Conservation (phyloP, 2,113 vertebrate species). For the Sturnus vulgaris region DNA sequence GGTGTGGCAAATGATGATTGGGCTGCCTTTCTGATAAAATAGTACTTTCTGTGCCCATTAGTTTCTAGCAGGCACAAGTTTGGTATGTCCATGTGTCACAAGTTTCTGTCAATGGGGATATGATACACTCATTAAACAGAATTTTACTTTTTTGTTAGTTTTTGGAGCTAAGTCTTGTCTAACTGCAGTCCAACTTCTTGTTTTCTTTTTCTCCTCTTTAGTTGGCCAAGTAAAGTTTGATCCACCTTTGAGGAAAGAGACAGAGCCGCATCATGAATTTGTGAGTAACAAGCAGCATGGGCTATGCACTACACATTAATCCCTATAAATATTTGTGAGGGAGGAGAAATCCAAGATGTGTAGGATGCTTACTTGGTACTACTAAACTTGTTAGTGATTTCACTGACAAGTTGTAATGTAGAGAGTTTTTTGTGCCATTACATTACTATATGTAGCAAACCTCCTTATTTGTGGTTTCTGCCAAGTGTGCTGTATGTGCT, state of each 20-base stretch:
- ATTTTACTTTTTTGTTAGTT: background rate
- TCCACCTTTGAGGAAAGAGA: conserved; percentile 92
- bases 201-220: conserved; percentile 59
- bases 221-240: conserved; percentile 97
- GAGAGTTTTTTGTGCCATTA: background rate
- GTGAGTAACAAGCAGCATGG: conserved; percentile 76
- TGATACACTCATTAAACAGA: background rate
- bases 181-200: background rate
- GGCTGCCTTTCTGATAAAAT: background rate
- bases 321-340: background rate
- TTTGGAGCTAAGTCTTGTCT: background rate
- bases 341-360: background rate
- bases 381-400: background rate
- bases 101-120: background rate
- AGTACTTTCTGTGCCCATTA: background rate
- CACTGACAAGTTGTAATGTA: background rate
- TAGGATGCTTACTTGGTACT: background rate
- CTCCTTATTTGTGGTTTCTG: background rate
- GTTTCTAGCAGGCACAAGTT: background rate
- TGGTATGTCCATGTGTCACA: background rate
- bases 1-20: background rate
- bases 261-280: conserved; percentile 93
- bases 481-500: background rate
- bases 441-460: background rate
- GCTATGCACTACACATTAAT: background rate